Conservation (phyloP, 2,113 vertebrate species). For the Vidua macroura region DNA sequence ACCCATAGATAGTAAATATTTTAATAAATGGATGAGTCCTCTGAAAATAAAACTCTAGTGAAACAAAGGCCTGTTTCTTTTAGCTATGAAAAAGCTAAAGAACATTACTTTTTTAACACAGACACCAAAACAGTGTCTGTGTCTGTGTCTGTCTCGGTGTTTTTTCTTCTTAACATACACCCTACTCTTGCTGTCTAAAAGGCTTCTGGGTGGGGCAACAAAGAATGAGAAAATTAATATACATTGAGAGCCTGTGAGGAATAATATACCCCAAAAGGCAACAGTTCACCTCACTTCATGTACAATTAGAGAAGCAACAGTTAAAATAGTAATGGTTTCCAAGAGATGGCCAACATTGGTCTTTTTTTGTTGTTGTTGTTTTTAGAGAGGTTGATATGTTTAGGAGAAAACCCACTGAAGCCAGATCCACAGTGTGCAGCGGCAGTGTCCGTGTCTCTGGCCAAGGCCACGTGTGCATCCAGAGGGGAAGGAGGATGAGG, state of each 20-base stretch:
- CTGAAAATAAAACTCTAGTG: neutral
- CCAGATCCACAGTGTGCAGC: rapidly evolving
- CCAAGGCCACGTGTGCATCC: neutral
- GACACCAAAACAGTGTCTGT: neutral
- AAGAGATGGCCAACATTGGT: neutral
- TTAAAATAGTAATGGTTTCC: neutral
- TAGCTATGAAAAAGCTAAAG: neutral
- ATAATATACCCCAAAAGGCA: neutral
- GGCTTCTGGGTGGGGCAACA: neutral
- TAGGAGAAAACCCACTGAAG: neutral
- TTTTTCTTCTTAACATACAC: neutral
- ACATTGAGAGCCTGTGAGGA: neutral
- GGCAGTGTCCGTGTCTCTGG: neutral
- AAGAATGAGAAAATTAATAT: neutral
- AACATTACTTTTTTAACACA: neutral
- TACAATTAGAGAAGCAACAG: neutral
- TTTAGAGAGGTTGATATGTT: neutral
- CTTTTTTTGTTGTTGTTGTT: neutral
- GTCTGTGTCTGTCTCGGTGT: neutral
- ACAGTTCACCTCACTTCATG: neutral
- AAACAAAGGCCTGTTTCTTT: neutral
- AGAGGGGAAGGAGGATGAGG: neutral
- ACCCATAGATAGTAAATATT: neutral
- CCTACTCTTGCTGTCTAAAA: neutral
- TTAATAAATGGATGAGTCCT: neutral